These are phyloP conservation scores for Rugalucina vietnamica DNA, from an alignment of 2,888 invertebrate species.

Conservation along the genomic window DNA sequence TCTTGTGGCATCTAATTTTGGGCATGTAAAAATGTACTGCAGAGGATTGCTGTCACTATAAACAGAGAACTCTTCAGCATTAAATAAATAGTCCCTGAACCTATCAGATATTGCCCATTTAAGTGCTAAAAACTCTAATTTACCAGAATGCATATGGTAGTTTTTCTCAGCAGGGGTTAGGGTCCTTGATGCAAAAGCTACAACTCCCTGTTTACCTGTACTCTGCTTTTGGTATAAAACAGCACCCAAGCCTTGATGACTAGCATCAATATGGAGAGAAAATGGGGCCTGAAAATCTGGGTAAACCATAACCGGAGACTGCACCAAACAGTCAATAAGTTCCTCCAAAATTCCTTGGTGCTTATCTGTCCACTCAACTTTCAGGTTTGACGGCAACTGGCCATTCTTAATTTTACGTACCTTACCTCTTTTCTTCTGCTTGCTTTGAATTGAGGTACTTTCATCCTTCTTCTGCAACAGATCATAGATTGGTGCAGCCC, in stretches of 20 bases:
- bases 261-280: constrained; percentile 38
- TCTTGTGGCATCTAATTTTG: constrained; percentile 34
- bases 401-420: neutral
- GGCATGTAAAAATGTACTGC: constrained; percentile 34
- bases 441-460: neutral
- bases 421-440: neutral
- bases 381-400: constrained; percentile 9
- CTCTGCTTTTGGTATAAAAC: constrained; percentile 56
- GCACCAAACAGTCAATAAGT: constrained; percentile 17
- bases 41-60: constrained; percentile 46
- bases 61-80: constrained; percentile 39
- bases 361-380: constrained; percentile 15
- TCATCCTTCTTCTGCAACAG: neutral
- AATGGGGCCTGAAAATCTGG: constrained; percentile 41
- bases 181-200: constrained; percentile 63
- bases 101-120: constrained; percentile 46
- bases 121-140: constrained; percentile 52
- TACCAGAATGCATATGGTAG: constrained; percentile 58
- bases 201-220: constrained; percentile 42
- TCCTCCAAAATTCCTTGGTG: constrained; percentile 24
- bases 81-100: constrained; percentile 53
- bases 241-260: constrained; percentile 47
- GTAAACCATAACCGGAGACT: constrained; percentile 34
- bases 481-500: too few relatives aligned
- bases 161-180: constrained; percentile 59